Conservation (phyloP, 2,797 vertebrate species). For the Sandelia bainsii region DNA sequence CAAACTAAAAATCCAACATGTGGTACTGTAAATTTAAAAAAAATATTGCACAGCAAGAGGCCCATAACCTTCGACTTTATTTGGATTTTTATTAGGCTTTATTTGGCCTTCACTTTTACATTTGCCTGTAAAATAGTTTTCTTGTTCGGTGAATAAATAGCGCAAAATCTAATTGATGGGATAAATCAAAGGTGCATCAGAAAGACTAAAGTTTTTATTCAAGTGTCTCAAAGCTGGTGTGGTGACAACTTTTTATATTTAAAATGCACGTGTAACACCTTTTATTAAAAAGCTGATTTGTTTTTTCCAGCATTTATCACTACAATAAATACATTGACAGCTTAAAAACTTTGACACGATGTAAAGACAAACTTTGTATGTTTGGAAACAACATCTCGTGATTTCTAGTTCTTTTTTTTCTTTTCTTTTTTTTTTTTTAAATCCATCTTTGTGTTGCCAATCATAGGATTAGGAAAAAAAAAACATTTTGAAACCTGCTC, state of each 20-base stretch:
- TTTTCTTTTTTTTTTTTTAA: no score
- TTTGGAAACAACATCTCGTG: constrained; percentile 11
- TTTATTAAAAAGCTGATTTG: constrained; percentile 32
- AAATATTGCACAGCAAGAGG: no score
- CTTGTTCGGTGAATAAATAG: not conserved
- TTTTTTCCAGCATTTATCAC: constrained; percentile 4
- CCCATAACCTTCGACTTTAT: no score
- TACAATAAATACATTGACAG: constrained; percentile 4
- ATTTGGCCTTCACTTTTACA: constrained; percentile 10
- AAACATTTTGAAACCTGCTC: constrained; percentile 1
- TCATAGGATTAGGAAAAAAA: constrained; percentile 4
- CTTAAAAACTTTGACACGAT: constrained; percentile 18
- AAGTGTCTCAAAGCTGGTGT: constrained; percentile 6
- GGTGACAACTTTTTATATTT: constrained; percentile 5
- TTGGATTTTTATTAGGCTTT: constrained; percentile 1
- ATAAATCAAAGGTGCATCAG: not conserved
- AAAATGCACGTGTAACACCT: constrained; percentile 29
- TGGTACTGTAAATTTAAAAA: no score
- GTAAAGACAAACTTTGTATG: constrained; percentile 12
- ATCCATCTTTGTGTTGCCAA: constrained; percentile 2
- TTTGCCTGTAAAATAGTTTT: constrained; percentile 13
- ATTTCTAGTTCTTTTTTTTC: not conserved
- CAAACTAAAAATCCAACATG: no score
- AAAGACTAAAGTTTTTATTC: not conserved
- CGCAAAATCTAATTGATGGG: constrained; percentile 3